phyloP scores from a whole-genome alignment of 2,113 vertebrate genomes.

The Psettodes erumei region DNA sequence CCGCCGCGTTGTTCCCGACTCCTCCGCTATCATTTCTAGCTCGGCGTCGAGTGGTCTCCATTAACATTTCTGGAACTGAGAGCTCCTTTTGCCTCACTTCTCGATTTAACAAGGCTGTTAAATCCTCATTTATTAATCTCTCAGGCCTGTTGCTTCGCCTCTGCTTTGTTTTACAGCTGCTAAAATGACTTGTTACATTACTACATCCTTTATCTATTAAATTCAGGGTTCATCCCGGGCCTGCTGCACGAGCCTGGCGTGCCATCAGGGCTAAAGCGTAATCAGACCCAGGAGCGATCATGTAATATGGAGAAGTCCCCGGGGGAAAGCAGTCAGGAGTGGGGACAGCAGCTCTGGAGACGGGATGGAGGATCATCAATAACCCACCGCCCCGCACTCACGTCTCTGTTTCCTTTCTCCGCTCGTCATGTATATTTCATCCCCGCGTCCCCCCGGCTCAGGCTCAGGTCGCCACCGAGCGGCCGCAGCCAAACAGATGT shows the following conservation, averaged over 20 bases:
- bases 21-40: no score
- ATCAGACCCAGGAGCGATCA: conserved; percentile 6
- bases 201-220: neutral
- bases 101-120: no score
- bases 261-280: neutral
- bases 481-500: conserved; percentile 69
- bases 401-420: conserved; percentile 8
- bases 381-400: conserved; percentile 31
- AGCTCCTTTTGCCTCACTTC: no score
- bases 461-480: conserved; percentile 53
- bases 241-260: no score
- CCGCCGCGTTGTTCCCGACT: neutral
- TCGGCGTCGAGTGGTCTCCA: no score
- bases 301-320: conserved; percentile 26
- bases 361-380: conserved; percentile 34
- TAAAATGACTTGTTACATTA: no score
- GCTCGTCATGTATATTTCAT: conserved; percentile 65
- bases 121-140: no score
- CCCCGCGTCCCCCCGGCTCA: neutral
- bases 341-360: conserved; percentile 5
- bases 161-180: no score
- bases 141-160: no score
- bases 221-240: neutral
- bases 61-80: no score
- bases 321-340: conserved; percentile 3